Evolutionary conservation across 2,113 vertebrate species (phyloP).

Genomic region (Columba livia): DNA sequence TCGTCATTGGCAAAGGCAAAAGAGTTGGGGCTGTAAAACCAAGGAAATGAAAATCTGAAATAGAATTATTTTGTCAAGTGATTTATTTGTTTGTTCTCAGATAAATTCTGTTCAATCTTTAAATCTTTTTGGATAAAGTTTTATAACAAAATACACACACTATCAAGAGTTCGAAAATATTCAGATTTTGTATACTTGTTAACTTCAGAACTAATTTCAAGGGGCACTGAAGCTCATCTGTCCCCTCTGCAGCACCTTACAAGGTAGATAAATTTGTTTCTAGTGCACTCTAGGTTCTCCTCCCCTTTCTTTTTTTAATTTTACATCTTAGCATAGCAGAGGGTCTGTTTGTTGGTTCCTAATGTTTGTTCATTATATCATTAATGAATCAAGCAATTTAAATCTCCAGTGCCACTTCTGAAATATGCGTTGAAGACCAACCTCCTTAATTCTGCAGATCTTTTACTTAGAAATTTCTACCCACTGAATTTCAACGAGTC

Average conservation of each 20-base stretch:
- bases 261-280: neutral
- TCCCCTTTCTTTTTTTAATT: neutral
- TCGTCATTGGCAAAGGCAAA: neutral
- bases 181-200: neutral
- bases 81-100: neutral
- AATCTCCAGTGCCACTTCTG: neutral
- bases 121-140: neutral
- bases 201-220: neutral
- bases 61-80: neutral
- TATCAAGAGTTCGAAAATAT: neutral
- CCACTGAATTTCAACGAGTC: neutral
- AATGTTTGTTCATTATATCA: neutral
- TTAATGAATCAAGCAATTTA: neutral
- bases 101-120: neutral
- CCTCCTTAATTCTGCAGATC: neutral
- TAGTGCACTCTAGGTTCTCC: neutral
- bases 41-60: neutral
- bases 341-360: neutral
- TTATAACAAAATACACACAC: neutral
- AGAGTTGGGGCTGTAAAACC: neutral
- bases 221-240: neutral
- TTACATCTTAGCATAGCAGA: neutral
- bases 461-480: neutral
- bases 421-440: neutral
- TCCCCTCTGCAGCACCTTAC: neutral